These are phyloP conservation scores for Dreissena polymorpha DNA, from an alignment of 1,140 invertebrate species.

Conservation along the genomic window DNA sequence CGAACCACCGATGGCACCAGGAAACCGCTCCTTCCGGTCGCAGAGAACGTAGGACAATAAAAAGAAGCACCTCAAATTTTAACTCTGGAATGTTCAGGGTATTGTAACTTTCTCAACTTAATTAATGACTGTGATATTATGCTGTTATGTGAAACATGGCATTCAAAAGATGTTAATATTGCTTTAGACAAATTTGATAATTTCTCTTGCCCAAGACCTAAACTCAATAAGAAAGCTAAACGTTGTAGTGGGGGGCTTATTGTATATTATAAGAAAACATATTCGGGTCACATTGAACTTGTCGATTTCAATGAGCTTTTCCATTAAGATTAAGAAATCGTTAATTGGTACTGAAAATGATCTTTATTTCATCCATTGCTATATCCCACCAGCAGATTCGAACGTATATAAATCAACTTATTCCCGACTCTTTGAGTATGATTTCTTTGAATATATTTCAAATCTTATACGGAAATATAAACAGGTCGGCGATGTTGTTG, in stretches of 20 bases:
- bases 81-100: conserved; percentile 19
- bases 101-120: not conserved
- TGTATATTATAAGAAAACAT: conserved; percentile 7
- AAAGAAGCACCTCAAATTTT: not conserved
- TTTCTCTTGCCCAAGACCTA: conserved; percentile 29
- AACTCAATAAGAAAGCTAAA: conserved; percentile 22
- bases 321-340: conserved; percentile 6
- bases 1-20: too few relatives aligned
- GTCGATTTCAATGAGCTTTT: conserved; percentile 5
- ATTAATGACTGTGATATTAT: conserved; percentile 9
- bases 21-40: too few relatives aligned
- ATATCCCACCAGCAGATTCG: conserved; percentile 8
- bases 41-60: not conserved
- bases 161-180: conserved; percentile 7
- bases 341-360: conserved; percentile 17
- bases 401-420: not conserved
- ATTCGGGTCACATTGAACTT: conserved; percentile 18
- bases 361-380: not conserved
- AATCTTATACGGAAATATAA: conserved; percentile 24
- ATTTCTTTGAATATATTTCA: conserved; percentile 23
- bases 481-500: not conserved
- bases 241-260: conserved; percentile 17
- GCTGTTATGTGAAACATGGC: conserved; percentile 23
- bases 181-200: not conserved
- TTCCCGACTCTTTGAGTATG: conserved; percentile 16